phyloP scores from a whole-genome alignment of 1,140 invertebrate species.

The Telenomus remus region DNA sequence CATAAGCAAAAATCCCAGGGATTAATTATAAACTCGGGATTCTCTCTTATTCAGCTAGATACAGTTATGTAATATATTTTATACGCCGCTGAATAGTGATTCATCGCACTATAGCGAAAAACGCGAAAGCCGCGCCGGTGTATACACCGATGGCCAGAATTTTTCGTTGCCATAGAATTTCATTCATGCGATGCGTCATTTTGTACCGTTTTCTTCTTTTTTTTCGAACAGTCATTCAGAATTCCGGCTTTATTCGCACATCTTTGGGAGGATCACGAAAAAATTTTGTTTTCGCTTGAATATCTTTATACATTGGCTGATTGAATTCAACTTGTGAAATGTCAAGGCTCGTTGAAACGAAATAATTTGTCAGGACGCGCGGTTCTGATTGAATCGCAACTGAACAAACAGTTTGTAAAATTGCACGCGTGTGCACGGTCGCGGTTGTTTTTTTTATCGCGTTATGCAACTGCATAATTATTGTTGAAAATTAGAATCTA shows the following conservation, averaged over 20 bases:
- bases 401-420: too few species aligned
- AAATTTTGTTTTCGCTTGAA: too few species aligned
- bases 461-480: slow-evolving; percentile 18
- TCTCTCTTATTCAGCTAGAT: slow-evolving; percentile 2
- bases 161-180: slow-evolving; percentile 7
- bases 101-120: slow-evolving; percentile 21
- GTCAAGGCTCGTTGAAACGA: too few species aligned
- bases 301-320: background rate
- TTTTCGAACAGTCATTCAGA: background rate
- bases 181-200: slow-evolving; percentile 12
- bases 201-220: background rate
- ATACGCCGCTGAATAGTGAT: slow-evolving; percentile 18
- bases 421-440: too few species aligned
- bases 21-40: slow-evolving; percentile 26
- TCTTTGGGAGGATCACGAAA: too few species aligned
- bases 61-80: slow-evolving; percentile 45
- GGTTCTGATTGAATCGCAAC: too few species aligned
- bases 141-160: background rate
- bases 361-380: too few species aligned
- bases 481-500: slow-evolving; percentile 10
- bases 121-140: background rate
- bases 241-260: background rate
- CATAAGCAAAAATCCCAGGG: slow-evolving; percentile 4
- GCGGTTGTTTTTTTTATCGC: background rate
- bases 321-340: too few species aligned